Percentiles rank a stretch among this genome's conserved stretches.
phyloP scores from a whole-genome alignment of 2,888 invertebrate species.

The Cataglyphis rosenhaueri region DNA sequence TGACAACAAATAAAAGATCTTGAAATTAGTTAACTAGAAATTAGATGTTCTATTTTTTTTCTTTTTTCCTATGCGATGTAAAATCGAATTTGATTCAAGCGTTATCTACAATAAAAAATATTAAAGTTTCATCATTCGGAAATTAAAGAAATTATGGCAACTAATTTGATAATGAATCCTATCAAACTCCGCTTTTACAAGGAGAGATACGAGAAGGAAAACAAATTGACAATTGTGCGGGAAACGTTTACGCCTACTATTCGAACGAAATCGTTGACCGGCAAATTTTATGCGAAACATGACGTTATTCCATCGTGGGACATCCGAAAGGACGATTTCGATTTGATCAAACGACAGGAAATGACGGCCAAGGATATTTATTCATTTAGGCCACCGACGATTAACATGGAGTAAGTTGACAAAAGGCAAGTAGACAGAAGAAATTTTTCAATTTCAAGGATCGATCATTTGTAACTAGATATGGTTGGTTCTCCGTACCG shows the following conservation, averaged over 20 bases:
- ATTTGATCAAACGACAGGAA: conserved; percentile 74
- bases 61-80: neutral
- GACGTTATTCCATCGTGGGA: conserved; percentile 69
- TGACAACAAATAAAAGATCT: neutral
- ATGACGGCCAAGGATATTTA: conserved; percentile 77
- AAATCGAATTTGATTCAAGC: neutral
- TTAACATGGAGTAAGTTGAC: conserved; percentile 81
- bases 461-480: conserved; percentile 70
- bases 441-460: conserved; percentile 3
- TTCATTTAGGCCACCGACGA: conserved; percentile 76
- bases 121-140: neutral
- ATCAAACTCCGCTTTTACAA: conserved; percentile 76
- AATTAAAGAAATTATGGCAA: conserved; percentile 23
- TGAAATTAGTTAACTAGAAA: conserved; percentile 11
- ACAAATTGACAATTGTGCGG: conserved; percentile 68
- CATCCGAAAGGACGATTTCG: conserved; percentile 73
- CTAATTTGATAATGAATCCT: conserved; percentile 71
- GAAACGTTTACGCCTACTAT: conserved; percentile 75
- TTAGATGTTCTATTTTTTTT: conserved; percentile 2
- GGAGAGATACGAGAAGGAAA: conserved; percentile 80
- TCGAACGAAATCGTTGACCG: conserved; percentile 73
- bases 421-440: neutral
- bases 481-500: conserved; percentile 80
- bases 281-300: conserved; percentile 82
- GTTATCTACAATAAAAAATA: neutral